Base-by-base conservation (phyloP, 2,888 invertebrate genomes). In the Aspidiotus rigidus region DNA sequence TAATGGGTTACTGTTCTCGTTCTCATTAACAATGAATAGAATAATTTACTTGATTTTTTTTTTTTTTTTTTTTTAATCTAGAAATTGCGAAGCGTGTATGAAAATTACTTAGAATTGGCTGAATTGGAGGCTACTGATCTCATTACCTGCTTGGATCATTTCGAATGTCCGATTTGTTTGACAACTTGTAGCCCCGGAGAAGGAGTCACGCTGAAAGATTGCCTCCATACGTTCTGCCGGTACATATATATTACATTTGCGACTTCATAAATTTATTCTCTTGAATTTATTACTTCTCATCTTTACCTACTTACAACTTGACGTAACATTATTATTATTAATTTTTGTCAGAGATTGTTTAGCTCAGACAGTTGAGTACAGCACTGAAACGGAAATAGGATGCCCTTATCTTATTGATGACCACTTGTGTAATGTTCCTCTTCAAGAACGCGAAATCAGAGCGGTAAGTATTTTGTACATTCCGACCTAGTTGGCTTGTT, bases 191-290 rank as follows among this genome's bases (percentile, higher is more conserved):
- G 7, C 54, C 78, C 81, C 0, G 83, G 83, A 2, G 83, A 85
- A 66, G 93, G 93, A 1, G 86, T 87, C 7, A 84, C 89, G 7
- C 80, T 94, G 16, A 81, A 90, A 61, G 92, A 93, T 75, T 94
- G 93, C 78, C 84, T 93, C 53, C 93, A 94, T 78, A 82, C 84
- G 71, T 93, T 93, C 78, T 94, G 93, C 81, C 86, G 83, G 83
- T 82, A 74, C 74, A 39, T 9, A 40, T 44, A 42, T 56, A 42
- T 17, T 40, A 7, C 76, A 17, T 28, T 8, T 10, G 9, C 16
- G 1, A 11, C 40, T 1, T 28, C 28, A 3, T 17, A 42, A 28
- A 28, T 10, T 62, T 53, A 49, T 61, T 44, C 10, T 28, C 28
- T 28, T 17, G 41, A 28, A 28, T 10, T 62, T 53, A 49, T 61